Conservation (phyloP, 2,888 invertebrate species). For the Gasteruption jaculator region DNA sequence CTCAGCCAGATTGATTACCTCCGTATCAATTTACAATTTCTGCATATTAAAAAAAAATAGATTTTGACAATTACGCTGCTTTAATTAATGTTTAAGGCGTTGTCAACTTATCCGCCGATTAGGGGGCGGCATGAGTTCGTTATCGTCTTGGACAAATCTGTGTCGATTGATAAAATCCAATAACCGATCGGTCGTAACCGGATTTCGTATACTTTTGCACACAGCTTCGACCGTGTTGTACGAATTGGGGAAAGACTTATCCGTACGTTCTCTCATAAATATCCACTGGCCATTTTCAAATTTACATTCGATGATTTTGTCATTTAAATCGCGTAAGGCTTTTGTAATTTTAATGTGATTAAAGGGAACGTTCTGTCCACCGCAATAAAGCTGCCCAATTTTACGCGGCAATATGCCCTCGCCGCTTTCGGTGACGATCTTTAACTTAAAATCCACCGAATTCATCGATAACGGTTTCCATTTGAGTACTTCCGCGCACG, state of each 20-base stretch:
- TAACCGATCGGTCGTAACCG: slow-evolving; percentile 80
- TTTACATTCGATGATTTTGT: slow-evolving; percentile 95
- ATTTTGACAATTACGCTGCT: too few species aligned
- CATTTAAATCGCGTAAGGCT: slow-evolving; percentile 72
- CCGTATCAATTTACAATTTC: too few species aligned
- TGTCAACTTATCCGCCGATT: slow-evolving; percentile 55
- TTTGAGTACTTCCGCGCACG: slow-evolving; percentile 82
- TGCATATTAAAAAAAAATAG: too few species aligned
- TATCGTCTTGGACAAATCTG: slow-evolving; percentile 61
- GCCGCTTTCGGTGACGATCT: slow-evolving; percentile 70
- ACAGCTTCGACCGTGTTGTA: slow-evolving; percentile 84
- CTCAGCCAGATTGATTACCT: too few species aligned
- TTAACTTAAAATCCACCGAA: slow-evolving; percentile 92
- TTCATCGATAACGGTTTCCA: slow-evolving; percentile 96
- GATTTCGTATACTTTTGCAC: slow-evolving; percentile 73
- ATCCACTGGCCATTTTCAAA: slow-evolving; percentile 79
- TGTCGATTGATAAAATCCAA: slow-evolving; percentile 67
- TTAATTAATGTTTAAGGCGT: too few species aligned
- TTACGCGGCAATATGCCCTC: slow-evolving; percentile 66
- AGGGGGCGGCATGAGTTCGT: slow-evolving; percentile 70
- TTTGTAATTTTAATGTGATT: slow-evolving; percentile 74
- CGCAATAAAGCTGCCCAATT: slow-evolving; percentile 76
- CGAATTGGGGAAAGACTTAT: slow-evolving; percentile 95
- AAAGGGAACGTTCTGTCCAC: slow-evolving; percentile 66
- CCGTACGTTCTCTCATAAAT: slow-evolving; percentile 92